These are phyloP conservation scores for Alviniconcha marisindica DNA, from an alignment of 1,140 invertebrate genomes.

Conservation along the genomic window DNA sequence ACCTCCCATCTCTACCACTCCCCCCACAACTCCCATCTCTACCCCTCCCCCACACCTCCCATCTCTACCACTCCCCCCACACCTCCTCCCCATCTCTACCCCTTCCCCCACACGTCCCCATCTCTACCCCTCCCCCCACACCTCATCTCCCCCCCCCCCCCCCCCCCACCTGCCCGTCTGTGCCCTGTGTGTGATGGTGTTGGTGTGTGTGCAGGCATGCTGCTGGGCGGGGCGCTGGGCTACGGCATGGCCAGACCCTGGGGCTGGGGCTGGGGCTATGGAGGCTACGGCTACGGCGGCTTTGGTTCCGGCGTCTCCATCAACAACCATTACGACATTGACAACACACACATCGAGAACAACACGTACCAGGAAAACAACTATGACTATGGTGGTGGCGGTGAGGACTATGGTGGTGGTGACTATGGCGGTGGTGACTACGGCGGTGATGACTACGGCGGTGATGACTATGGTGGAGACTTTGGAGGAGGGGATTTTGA, in stretches of 20 bases:
- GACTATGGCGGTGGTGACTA: slow-evolving; percentile 38
- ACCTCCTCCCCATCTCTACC: neutral
- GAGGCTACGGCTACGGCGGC: neutral
- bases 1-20: no score
- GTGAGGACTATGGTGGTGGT: slow-evolving; percentile 25
- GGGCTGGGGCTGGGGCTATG: slow-evolving; percentile 34
- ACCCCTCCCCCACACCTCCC: no score
- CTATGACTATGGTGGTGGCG: slow-evolving; percentile 19
- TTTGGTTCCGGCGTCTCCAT: slow-evolving; percentile 36
- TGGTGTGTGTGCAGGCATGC: slow-evolving; percentile 43
- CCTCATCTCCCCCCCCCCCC: slow-evolving; percentile 7
- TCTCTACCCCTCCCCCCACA: neutral
- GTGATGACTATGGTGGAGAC: slow-evolving; percentile 32
- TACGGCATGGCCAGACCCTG: slow-evolving; percentile 41
- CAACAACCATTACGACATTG: slow-evolving; percentile 43
- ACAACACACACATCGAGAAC: slow-evolving; percentile 44
- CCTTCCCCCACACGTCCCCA: neutral
- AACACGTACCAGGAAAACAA: slow-evolving; percentile 37
- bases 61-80: no score
- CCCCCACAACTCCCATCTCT: no score
- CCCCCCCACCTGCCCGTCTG: neutral
- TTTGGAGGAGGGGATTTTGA: slow-evolving; percentile 41
- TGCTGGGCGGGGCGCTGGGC: slow-evolving; percentile 40
- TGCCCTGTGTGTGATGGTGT: no score
- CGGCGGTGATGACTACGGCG: slow-evolving; percentile 34